Evolutionary conservation across 2,797 vertebrate genomes (phyloP).

Genomic region (Siniperca scherzeri): DNA sequence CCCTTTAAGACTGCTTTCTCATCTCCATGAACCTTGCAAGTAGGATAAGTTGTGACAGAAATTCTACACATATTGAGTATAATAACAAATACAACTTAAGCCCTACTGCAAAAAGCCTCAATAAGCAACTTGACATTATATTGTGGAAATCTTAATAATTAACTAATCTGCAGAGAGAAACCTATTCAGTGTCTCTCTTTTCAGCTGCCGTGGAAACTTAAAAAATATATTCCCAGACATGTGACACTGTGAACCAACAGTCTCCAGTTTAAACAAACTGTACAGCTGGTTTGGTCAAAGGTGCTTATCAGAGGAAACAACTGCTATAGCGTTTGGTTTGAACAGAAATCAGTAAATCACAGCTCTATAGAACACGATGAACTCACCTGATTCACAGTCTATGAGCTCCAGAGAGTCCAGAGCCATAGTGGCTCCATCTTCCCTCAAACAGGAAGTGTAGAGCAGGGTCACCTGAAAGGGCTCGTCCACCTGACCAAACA

Average conservation of each 20-base stretch:
- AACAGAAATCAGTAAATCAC: background rate
- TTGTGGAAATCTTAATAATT: too few species aligned
- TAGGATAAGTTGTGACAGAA: too few species aligned
- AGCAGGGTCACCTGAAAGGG: constrained; percentile 88
- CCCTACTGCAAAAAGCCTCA: background rate
- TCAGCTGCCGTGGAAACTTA: background rate
- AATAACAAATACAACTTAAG: background rate
- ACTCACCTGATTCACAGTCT: constrained; percentile 83
- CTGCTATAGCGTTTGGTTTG: background rate
- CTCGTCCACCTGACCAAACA: constrained; percentile 85
- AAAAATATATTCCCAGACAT: background rate
- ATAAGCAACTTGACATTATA: too few species aligned
- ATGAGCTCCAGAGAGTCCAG: constrained; percentile 88
- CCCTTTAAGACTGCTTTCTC: too few species aligned
- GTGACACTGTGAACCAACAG: background rate
- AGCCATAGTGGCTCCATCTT: constrained; percentile 76
- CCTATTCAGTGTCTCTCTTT: background rate
- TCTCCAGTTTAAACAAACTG: background rate
- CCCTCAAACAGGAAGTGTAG: constrained; percentile 84
- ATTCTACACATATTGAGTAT: too few species aligned
- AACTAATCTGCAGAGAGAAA: background rate
- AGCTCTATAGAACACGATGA: background rate
- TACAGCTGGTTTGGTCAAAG: background rate
- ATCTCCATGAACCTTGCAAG: too few species aligned
- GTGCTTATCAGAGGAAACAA: background rate